Conservation (phyloP, 92 coral and sea anemone species). For the Zoanthus sociatus region DNA sequence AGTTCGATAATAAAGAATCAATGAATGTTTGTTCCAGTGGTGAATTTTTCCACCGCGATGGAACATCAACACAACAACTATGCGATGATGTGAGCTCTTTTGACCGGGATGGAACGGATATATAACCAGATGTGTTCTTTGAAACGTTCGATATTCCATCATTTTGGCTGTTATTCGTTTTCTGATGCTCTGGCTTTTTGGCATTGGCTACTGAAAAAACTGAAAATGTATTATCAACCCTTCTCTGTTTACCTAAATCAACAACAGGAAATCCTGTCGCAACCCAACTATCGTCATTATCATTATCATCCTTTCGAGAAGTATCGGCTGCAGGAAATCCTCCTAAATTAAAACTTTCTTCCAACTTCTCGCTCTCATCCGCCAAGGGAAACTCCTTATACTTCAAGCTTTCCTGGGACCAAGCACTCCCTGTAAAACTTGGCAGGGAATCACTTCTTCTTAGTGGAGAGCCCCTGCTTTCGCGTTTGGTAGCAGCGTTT, state of each 20-base stretch:
- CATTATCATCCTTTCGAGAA: conserved; percentile 46
- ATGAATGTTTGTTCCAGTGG: conserved; percentile 60
- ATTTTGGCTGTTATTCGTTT: background rate
- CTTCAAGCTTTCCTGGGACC: conserved; percentile 85
- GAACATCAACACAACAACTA: conserved; percentile 72
- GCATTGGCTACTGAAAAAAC: background rate
- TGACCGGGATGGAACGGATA: conserved; percentile 3
- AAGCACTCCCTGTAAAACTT: conserved; percentile 81
- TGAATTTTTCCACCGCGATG: conserved; percentile 71
- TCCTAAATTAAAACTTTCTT: conserved; percentile 42
- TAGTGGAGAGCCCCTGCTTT: conserved; percentile 24
- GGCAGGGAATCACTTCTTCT: conserved; percentile 83
- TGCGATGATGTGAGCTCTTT: conserved; percentile 57
- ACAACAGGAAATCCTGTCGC: conserved; percentile 93
- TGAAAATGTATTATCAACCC: background rate
- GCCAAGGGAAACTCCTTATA: conserved; percentile 53
- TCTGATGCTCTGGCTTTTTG: conserved; percentile 8
- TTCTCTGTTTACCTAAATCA: conserved; percentile 68
- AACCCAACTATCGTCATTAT: conserved; percentile 65
- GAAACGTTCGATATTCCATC: background rate
- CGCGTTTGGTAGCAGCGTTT: conserved; percentile 11
- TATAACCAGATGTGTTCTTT: conserved; percentile 4
- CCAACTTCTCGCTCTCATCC: conserved; percentile 32
- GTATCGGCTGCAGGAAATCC: conserved; percentile 45
- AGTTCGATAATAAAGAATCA: conserved; percentile 62